A percentile compares a stretch with the other conserved stretches of the same genome.
phyloP scores from a whole-genome alignment of 2,113 vertebrate species.

The Lonchura striata region DNA sequence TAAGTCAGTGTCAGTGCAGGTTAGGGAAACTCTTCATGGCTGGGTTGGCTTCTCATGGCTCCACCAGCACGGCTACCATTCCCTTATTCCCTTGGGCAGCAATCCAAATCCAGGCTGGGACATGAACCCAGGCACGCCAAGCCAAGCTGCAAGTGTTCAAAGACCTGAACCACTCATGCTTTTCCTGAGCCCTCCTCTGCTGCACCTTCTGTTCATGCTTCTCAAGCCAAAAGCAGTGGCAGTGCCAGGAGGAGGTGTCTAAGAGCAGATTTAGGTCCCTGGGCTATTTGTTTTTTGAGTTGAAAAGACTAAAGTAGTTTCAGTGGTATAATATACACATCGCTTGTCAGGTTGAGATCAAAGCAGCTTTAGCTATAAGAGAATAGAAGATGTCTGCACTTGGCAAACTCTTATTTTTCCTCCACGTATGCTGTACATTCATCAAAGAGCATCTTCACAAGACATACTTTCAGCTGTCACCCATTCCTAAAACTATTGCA shows the following conservation, averaged over 20 bases:
- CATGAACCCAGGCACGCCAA: not conserved
- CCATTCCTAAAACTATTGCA: not conserved
- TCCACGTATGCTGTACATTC: not conserved
- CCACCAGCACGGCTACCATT: fast-evolving
- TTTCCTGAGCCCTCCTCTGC: not conserved
- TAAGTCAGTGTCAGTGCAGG: not conserved
- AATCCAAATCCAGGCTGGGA: not conserved
- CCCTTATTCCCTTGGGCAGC: not conserved
- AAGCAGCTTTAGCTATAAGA: constrained; percentile 13
- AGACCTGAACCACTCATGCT: not conserved
- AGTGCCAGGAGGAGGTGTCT: not conserved
- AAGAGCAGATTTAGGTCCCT: constrained; percentile 6
- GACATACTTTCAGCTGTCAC: not conserved
- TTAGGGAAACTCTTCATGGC: not conserved
- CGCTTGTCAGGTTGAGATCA: constrained; percentile 45
- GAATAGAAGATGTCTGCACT: constrained; percentile 19
- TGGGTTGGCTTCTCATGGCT: not conserved
- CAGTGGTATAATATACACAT: constrained; percentile 35
- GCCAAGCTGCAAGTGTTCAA: fast-evolving
- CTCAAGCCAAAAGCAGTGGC: not conserved
- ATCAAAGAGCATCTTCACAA: constrained; percentile 9
- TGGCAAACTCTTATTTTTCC: constrained; percentile 27
- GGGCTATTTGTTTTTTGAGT: constrained; percentile 39
- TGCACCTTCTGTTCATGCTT: not conserved
- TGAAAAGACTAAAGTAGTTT: constrained; percentile 25